These are phyloP conservation scores for Polyommatus iphigenia DNA, from an alignment of 2,888 invertebrate species.

Conservation along the genomic window DNA sequence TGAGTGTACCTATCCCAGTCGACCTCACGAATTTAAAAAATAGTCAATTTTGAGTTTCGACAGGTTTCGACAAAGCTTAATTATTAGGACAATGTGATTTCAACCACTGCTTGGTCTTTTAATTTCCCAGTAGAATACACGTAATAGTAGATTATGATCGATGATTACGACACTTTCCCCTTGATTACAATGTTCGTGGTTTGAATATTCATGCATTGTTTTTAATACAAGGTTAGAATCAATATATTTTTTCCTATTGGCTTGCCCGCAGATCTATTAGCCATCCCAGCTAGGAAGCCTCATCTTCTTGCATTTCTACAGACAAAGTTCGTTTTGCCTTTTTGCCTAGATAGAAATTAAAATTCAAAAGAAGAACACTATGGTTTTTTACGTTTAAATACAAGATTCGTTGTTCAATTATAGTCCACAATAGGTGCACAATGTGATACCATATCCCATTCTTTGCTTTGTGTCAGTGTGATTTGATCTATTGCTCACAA, in stretches of 20 bases:
- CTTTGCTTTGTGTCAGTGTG: background rate
- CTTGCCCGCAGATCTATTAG: background rate
- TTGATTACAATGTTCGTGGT: constrained; percentile 27
- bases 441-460: background rate
- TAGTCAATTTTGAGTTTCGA: no score
- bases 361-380: no score
- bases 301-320: background rate
- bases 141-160: background rate
- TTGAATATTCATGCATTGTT: constrained; percentile 28
- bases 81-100: background rate
- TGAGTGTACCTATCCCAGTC: background rate
- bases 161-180: constrained; percentile 29
- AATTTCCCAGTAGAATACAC: background rate
- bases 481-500: constrained; percentile 3
- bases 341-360: no score
- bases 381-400: background rate
- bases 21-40: background rate
- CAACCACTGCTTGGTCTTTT: background rate
- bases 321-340: background rate
- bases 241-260: constrained; percentile 28
- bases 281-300: background rate
- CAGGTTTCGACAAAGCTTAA: background rate
- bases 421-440: background rate
- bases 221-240: constrained; percentile 15
- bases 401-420: background rate